Evolutionary conservation across 2,888 invertebrate genomes (phyloP), one percentile per base, ranked within the genome.

Genomic region (Prosapia bicincta): DNA sequence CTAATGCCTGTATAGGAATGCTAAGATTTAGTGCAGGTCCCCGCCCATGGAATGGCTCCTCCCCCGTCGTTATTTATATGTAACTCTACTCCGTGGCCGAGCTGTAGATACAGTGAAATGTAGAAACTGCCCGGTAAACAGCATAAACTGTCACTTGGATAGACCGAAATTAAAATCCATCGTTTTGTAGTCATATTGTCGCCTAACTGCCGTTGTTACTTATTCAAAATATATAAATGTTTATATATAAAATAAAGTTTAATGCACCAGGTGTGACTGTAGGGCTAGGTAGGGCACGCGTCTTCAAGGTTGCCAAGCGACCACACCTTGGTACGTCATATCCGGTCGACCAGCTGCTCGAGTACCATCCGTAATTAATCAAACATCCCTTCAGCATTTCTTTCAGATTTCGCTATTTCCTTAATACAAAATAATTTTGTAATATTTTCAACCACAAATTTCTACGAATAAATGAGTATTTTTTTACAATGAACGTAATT

Each of bases 261-360:
- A 20, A 54, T 54, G 54, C 54, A 54, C 54, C 54, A 54, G 54
- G 54, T 54, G 54, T 54, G 54, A 54, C 20, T 54, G 10, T 54
- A 54, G 54, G 54, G 54, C 54, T 54, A 54, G 54, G 54, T 54
- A 54, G 54, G 54, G 54, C 54, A 54, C 54, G 54, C 54, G 54
- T 54, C 54, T 54, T 54, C 54, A 54, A 54, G 54, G 54, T 54
- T 54, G 54, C 10, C 54, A 54, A 20, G 54, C 54, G 54, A 54
- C 54, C 54, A 54, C 54, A 54, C 54, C 54, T 54, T 54, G 9
- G 20, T 30, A 30, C 30, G 30, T 30, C 30, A 30, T 20, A 13
- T 54, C 54, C 5, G 5, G 13, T 54, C 54, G 54, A 13, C 54
- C 54, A 54, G 54, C 54, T 54, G 54, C 54, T 54, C 54, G 54